Conservation (phyloP, 1,140 invertebrate species). For the Phymorhynchus buccinoides region DNA sequence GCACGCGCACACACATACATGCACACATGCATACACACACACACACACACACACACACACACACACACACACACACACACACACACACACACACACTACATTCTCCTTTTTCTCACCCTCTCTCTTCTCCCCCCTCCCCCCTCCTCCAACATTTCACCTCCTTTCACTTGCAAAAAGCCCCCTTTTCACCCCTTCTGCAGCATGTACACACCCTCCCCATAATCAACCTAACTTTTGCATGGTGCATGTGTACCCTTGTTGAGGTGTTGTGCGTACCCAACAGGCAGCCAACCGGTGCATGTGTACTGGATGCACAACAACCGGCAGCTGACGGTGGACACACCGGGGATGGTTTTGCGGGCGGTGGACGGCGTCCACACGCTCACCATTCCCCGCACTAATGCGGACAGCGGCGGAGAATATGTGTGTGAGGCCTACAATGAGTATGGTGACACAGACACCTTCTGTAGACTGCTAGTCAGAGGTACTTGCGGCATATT, state of each 20-base stretch:
- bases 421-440: conserved; percentile 98
- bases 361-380: conserved; percentile 88
- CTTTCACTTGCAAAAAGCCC: neutral
- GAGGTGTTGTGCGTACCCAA: neutral
- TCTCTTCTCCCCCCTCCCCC: neutral
- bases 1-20: conserved; percentile 4
- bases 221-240: neutral
- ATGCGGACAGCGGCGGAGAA: conserved; percentile 92
- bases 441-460: conserved; percentile 88
- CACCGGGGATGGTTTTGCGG: conserved; percentile 54
- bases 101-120: neutral
- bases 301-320: conserved; percentile 70
- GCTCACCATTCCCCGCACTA: conserved; percentile 91
- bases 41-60: conserved; percentile 15
- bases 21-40: neutral
- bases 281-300: conserved; percentile 78
- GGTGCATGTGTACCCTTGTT: neutral
- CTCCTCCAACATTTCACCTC: neutral
- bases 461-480: conserved; percentile 65
- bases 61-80: conserved; percentile 17
- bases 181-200: neutral
- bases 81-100: conserved; percentile 31
- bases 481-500: conserved; percentile 53
- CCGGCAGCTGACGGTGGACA: conserved; percentile 57
- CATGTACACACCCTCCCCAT: neutral